Percentiles rank a stretch among this genome's conserved stretches.
Conservation (phyloP, 2,888 invertebrate genomes). For the Augochlorella aurata region DNA sequence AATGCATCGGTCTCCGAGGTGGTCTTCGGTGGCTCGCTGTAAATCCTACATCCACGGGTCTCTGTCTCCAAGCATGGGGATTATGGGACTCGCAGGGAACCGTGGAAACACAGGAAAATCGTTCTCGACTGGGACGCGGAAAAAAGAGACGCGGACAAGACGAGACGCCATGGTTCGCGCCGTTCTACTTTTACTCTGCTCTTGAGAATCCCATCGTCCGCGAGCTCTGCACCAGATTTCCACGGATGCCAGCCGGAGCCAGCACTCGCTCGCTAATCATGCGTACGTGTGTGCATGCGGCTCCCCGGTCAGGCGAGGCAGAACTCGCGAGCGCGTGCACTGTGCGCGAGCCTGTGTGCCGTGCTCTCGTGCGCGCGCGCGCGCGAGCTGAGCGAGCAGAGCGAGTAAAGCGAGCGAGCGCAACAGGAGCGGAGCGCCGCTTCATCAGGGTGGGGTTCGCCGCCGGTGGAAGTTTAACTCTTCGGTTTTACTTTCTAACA, state of each 20-base stretch:
- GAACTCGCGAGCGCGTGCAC: constrained; percentile 1
- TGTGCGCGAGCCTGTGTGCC: neutral
- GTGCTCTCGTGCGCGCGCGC: neutral
- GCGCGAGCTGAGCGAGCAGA: neutral
- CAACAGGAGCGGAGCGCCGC: constrained; percentile 64
- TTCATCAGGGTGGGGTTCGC: constrained; percentile 76
- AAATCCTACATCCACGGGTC: neutral
- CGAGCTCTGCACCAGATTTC: constrained; percentile 54
- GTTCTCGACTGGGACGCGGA: neutral
- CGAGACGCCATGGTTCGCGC: constrained; percentile 10
- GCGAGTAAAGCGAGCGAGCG: constrained; percentile 21
- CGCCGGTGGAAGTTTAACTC: constrained; percentile 69
- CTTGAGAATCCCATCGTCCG: constrained; percentile 52
- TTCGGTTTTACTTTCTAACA: constrained; percentile 81
- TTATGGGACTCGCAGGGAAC: too few relatives aligned
- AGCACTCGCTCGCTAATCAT: constrained; percentile 57
- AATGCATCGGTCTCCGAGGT: neutral
- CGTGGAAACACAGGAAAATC: constrained; percentile 13
- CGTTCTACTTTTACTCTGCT: constrained; percentile 69
- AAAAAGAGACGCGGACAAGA: constrained; percentile 2
- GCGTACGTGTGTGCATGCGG: constrained; percentile 54
- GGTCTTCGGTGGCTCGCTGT: neutral
- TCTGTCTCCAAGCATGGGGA: too few relatives aligned
- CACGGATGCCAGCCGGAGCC: constrained; percentile 39
- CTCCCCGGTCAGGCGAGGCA: constrained; percentile 32